A percentile compares a stretch with the other conserved stretches of the same genome.
phyloP scores from a whole-genome alignment of 2,797 vertebrate species.

The Hydrolagus colliei region DNA sequence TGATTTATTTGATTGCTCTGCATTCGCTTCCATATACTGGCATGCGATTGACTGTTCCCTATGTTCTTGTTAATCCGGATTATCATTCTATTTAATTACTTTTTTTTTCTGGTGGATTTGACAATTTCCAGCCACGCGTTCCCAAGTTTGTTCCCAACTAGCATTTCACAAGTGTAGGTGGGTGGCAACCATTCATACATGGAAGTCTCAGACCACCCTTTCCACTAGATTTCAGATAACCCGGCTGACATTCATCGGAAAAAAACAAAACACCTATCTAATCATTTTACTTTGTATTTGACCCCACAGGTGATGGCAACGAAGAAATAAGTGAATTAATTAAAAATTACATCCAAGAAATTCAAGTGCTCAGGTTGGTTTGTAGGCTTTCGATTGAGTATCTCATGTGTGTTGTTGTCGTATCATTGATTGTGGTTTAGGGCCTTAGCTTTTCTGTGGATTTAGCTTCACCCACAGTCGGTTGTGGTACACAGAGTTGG shows the following conservation, averaged over 20 bases:
- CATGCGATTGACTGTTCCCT: neutral
- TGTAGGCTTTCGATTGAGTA: neutral
- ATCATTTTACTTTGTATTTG: neutral
- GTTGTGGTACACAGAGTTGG: too few relatives aligned
- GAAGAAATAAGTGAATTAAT: constrained; percentile 84
- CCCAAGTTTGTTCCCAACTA: too few relatives aligned
- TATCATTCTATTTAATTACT: neutral
- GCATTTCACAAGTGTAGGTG: too few relatives aligned
- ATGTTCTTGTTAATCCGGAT: neutral
- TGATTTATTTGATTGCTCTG: neutral
- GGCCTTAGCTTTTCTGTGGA: too few relatives aligned
- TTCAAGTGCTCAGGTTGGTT: constrained; percentile 83
- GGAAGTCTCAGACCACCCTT: too few relatives aligned
- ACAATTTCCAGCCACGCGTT: too few relatives aligned
- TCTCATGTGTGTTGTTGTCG: neutral
- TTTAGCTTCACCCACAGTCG: too few relatives aligned
- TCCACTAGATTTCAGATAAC: too few relatives aligned
- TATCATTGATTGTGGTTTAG: too few relatives aligned
- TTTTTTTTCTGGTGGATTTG: neutral
- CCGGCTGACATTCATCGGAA: too few relatives aligned
- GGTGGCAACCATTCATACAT: too few relatives aligned
- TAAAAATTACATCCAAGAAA: constrained; percentile 91
- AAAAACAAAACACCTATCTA: neutral
- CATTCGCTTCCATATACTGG: neutral
- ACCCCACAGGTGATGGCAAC: constrained; percentile 69